Evolutionary conservation across 2,888 invertebrate species (phyloP).

Genomic region (Hyposoter didymator): DNA sequence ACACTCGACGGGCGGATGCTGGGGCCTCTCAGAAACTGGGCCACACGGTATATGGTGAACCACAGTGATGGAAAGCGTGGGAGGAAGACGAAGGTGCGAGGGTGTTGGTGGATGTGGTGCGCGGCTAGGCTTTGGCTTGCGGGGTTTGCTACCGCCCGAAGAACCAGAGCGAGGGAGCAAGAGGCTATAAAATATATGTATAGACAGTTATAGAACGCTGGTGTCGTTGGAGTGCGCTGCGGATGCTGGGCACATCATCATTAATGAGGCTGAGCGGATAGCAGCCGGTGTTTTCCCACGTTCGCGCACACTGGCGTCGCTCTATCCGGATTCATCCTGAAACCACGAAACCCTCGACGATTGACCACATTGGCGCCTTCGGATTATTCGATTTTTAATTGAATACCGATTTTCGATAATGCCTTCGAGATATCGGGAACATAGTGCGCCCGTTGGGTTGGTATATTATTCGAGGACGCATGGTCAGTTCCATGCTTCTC

Average conservation of each 20-base stretch:
- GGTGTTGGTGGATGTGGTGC: slow-evolving; percentile 69
- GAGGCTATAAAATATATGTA: slow-evolving; percentile 25
- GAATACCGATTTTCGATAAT: slow-evolving; percentile 69
- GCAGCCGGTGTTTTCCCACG: slow-evolving; percentile 81
- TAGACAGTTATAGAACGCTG: slow-evolving; percentile 40
- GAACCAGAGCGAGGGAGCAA: slow-evolving; percentile 31
- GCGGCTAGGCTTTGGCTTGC: slow-evolving; percentile 67
- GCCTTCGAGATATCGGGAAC: background rate
- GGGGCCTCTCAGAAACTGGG: background rate
- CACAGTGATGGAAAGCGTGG: slow-evolving; percentile 77
- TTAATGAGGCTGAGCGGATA: slow-evolving; percentile 88
- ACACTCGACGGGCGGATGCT: slow-evolving; percentile 25
- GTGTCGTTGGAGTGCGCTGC: slow-evolving; percentile 83
- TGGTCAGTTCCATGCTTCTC: background rate
- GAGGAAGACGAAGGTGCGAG: slow-evolving; percentile 77
- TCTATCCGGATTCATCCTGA: slow-evolving; percentile 78
- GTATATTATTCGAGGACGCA: background rate
- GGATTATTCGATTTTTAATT: slow-evolving; percentile 68
- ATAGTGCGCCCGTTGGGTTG: background rate
- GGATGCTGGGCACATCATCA: slow-evolving; percentile 92
- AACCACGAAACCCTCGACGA: slow-evolving; percentile 67
- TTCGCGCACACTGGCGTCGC: slow-evolving; percentile 80
- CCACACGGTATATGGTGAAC: slow-evolving; percentile 16
- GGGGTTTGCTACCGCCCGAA: slow-evolving; percentile 53
- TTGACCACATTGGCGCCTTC: slow-evolving; percentile 71